phyloP scores from a whole-genome alignment of 2,113 vertebrate genomes.

The Macquaria ambigua region DNA sequence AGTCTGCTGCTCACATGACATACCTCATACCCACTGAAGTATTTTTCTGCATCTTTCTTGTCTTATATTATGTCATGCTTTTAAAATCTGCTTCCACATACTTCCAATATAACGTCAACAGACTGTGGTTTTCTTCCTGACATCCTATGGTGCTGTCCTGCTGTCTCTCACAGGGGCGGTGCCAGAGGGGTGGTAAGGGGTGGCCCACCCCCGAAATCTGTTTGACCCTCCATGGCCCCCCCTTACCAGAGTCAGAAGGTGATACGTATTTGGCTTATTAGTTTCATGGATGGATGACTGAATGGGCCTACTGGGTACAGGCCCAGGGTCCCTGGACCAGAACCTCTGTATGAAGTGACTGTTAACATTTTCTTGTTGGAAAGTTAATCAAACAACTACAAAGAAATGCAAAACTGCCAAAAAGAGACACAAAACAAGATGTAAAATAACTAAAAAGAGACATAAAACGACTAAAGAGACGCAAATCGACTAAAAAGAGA shows the following conservation, averaged over 20 bases:
- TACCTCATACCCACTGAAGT: slow-evolving; percentile 39
- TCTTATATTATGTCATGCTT: slow-evolving; percentile 37
- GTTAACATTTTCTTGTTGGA: not conserved
- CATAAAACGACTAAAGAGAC: not conserved
- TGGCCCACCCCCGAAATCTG: not conserved
- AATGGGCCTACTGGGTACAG: not conserved
- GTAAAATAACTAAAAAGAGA: not conserved
- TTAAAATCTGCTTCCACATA: slow-evolving; percentile 27
- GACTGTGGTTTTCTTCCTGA: slow-evolving; percentile 38
- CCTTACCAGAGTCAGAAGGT: not conserved
- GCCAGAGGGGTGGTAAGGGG: not conserved
- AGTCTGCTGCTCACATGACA: slow-evolving; percentile 64
- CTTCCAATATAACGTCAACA: slow-evolving; percentile 29
- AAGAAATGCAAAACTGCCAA: not conserved
- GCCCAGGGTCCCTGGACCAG: not conserved
- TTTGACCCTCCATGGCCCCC: not conserved
- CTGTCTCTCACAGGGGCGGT: slow-evolving; percentile 4
- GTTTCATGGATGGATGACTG: not conserved
- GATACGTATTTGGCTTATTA: not conserved
- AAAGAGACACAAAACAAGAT: not conserved
- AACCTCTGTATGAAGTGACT: not conserved
- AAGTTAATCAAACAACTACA: slow-evolving; percentile 8
- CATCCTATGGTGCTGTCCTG: slow-evolving; percentile 11
- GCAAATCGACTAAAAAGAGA: not conserved
- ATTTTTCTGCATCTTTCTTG: slow-evolving; percentile 34